Evolutionary conservation across 2,888 invertebrate species (phyloP).

Genomic region (Nineta flava): DNA sequence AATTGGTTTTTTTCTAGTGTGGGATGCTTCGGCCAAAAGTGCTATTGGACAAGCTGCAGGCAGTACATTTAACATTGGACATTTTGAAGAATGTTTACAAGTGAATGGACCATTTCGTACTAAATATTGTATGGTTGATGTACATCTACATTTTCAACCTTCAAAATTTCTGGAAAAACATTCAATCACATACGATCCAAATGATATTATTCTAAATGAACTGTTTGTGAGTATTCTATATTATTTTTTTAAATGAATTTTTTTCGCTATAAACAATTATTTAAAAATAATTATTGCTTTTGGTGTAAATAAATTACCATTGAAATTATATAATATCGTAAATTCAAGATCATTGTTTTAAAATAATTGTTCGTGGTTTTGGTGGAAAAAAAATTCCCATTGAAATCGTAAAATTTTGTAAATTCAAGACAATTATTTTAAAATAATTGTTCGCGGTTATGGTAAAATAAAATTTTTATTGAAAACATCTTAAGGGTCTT

Average conservation of each 20-base stretch:
- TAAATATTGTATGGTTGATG: conserved; percentile 24
- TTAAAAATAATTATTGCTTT: too few relatives aligned
- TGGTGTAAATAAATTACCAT: too few relatives aligned
- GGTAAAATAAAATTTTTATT: too few relatives aligned
- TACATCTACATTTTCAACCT: conserved; percentile 18
- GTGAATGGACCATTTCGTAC: conserved; percentile 25
- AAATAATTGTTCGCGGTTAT: too few relatives aligned
- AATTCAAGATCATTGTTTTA: too few relatives aligned
- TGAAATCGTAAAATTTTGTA: too few relatives aligned
- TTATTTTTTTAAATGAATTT: background rate
- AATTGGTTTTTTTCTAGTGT: conserved; percentile 27
- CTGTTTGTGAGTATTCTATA: conserved; percentile 3
- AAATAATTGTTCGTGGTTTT: too few relatives aligned
- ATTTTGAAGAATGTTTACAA: conserved; percentile 40
- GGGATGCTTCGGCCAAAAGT: conserved; percentile 43
- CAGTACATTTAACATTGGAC: conserved; percentile 39
- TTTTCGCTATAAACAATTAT: too few relatives aligned
- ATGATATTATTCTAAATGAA: background rate
- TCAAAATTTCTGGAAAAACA: conserved; percentile 16
- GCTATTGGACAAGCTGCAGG: conserved; percentile 38
- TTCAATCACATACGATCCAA: background rate
- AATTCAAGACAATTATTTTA: too few relatives aligned
- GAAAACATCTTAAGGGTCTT: too few relatives aligned
- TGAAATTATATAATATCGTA: too few relatives aligned
- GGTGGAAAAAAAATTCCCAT: too few relatives aligned